Evolutionary conservation across 2,888 invertebrate species (phyloP).

Genomic region (Caenorhabditis sp.): DNA sequence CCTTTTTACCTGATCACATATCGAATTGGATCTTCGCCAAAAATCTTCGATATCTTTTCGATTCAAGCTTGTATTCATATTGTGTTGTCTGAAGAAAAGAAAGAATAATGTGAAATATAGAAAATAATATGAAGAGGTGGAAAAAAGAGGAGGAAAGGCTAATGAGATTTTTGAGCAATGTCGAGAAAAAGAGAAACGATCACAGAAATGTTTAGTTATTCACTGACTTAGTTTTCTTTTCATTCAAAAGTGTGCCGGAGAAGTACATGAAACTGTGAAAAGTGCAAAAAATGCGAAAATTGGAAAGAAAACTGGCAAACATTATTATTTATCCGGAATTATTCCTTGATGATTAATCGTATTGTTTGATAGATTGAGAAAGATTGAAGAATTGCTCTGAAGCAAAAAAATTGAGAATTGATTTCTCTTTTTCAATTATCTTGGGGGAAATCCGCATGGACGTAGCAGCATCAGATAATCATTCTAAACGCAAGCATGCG

Average conservation of each 20-base stretch:
- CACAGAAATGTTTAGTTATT: not conserved
- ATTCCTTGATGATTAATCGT: too few species aligned
- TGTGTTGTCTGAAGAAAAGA: not conserved
- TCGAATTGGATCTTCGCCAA: constrained; percentile 56
- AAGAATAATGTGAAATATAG: not conserved
- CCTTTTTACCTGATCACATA: constrained; percentile 41
- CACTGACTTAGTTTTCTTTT: not conserved
- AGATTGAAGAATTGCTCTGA: too few species aligned
- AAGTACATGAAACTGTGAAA: not conserved
- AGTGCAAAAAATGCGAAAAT: too few species aligned
- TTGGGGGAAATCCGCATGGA: too few species aligned
- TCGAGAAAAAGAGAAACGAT: not conserved
- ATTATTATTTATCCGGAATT: too few species aligned
- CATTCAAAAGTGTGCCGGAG: too few species aligned
- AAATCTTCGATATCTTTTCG: constrained; percentile 58
- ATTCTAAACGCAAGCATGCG: too few species aligned
- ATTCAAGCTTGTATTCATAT: constrained; percentile 41
- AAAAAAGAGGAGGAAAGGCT: not conserved
- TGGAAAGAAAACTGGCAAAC: too few species aligned
- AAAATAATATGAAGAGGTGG: not conserved
- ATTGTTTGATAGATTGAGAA: too few species aligned
- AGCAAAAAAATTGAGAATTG: too few species aligned
- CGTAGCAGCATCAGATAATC: too few species aligned
- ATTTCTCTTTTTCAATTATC: too few species aligned
- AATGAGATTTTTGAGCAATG: not conserved